Conservation (phyloP, 1,140 invertebrate genomes). For the Temnothorax curvispinosus region DNA sequence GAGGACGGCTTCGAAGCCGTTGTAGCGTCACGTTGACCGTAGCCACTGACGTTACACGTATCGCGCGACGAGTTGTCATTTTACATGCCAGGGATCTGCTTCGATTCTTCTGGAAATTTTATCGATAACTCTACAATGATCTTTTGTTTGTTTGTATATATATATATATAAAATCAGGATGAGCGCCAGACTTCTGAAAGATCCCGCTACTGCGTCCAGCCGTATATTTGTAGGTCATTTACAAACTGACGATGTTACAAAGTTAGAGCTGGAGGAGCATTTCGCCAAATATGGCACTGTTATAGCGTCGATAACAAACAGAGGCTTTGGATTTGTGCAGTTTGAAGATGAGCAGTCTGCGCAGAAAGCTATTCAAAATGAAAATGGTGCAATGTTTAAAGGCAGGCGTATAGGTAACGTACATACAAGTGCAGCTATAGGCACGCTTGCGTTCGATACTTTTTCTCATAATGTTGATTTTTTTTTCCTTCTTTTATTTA, state of each 20-base stretch:
- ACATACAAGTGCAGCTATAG: conserved; percentile 3
- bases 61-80: not conserved
- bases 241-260: conserved; percentile 87
- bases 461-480: not conserved
- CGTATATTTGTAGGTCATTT: conserved; percentile 92
- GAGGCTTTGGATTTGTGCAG: conserved; percentile 95
- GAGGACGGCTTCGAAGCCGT: too few species aligned
- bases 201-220: conserved; percentile 89
- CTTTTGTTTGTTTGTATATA: not conserved
- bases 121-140: not conserved
- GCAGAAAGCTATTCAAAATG: conserved; percentile 89
- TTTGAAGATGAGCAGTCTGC: conserved; percentile 92
- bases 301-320: conserved; percentile 90
- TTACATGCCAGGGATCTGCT: not conserved
- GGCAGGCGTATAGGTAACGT: conserved; percentile 86
- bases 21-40: too few species aligned
- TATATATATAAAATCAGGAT: conserved; percentile 68
- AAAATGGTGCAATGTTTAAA: conserved; percentile 90
- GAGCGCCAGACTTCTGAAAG: conserved; percentile 87
- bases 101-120: not conserved
- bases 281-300: conserved; percentile 91
- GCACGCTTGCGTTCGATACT: not conserved
- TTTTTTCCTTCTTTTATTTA: not conserved
- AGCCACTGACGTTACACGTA: not conserved
- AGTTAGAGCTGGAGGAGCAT: conserved; percentile 90